These are phyloP conservation scores for Blennius ocellaris DNA, from an alignment of 2,113 vertebrate species.

Conservation along the genomic window DNA sequence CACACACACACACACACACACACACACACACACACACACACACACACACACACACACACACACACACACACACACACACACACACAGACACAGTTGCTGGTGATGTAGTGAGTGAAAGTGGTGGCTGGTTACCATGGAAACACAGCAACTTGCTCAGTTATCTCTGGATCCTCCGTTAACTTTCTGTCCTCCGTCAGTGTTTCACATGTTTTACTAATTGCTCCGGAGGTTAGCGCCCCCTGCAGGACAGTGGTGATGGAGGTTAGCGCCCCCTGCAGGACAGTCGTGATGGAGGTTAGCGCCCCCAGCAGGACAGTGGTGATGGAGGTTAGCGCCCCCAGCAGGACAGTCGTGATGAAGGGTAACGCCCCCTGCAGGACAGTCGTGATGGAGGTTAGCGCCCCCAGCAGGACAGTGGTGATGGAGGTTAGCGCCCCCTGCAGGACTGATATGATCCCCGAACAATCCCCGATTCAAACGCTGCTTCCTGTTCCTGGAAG, in stretches of 20 bases:
- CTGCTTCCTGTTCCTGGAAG: not conserved
- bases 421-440: too few species aligned
- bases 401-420: too few species aligned
- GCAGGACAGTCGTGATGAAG: not conserved
- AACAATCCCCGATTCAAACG: too few species aligned
- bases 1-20: too few species aligned
- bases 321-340: not conserved
- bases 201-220: too few species aligned
- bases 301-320: not conserved
- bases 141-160: constrained; percentile 49
- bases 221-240: too few species aligned
- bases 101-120: constrained; percentile 48
- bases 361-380: too few species aligned
- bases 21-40: constrained; percentile 11
- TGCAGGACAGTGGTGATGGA: not conserved
- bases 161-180: constrained; percentile 24
- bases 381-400: not conserved
- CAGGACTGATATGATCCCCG: too few species aligned
- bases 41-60: not conserved
- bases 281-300: not conserved
- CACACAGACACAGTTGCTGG: too few species aligned
- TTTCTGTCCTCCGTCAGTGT: not conserved
- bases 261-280: constrained; percentile 17
- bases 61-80: too few species aligned
- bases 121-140: constrained; percentile 78